Evolutionary conservation across 1,140 invertebrate genomes (phyloP).

Genomic region (Chionoecetes opilio): DNA sequence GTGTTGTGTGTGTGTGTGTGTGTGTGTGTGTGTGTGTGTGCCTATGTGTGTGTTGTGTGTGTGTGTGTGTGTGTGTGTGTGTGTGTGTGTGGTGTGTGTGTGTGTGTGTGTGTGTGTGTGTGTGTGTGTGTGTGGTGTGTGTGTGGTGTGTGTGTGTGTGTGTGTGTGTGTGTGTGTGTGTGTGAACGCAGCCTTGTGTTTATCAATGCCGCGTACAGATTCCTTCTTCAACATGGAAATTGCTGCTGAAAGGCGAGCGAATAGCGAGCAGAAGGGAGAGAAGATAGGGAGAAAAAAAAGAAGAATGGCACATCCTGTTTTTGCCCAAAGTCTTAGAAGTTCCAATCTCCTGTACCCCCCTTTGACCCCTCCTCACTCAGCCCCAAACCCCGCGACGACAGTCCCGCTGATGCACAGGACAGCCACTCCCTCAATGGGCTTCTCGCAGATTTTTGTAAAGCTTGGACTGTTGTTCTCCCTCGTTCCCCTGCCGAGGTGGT

Average conservation of each 20-base stretch:
- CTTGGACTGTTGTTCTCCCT: not conserved
- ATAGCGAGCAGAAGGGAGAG: not conserved
- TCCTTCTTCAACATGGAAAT: not conserved
- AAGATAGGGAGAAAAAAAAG: not conserved
- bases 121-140: no score
- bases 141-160: slow-evolving; percentile 25
- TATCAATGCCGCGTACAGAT: not conserved
- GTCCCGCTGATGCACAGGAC: not conserved
- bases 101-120: no score
- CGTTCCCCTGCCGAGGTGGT: not conserved
- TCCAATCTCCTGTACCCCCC: not conserved
- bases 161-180: not conserved
- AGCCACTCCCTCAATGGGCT: not conserved
- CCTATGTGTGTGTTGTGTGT: no score
- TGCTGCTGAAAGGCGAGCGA: not conserved
- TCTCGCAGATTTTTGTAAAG: not conserved
- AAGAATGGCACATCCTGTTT: slow-evolving; percentile 4
- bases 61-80: not conserved
- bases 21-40: slow-evolving; percentile 27
- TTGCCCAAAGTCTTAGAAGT: not conserved
- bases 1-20: slow-evolving; percentile 16
- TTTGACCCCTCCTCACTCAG: not conserved
- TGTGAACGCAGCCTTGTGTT: not conserved
- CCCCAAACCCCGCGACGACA: not conserved
- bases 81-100: not conserved